Percentiles rank a stretch among this genome's conserved stretches.
Conservation (phyloP, 2,888 invertebrate genomes). For the Molanna angustata region DNA sequence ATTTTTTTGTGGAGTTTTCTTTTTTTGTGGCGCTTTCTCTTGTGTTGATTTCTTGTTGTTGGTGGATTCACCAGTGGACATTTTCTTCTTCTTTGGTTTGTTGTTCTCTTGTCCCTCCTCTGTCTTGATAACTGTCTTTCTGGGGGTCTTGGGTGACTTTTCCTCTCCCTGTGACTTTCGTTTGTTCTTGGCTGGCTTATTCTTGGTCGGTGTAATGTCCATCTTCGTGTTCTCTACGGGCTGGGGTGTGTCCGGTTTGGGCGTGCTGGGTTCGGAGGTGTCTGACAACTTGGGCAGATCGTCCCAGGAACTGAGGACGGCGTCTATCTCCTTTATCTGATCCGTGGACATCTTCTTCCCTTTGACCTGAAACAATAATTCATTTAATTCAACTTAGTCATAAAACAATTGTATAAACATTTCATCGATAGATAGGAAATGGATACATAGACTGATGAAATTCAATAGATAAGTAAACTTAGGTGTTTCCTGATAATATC, state of each 20-base stretch:
- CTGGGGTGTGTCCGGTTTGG: background rate
- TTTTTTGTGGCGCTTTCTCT: background rate
- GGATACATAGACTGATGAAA: too few species aligned
- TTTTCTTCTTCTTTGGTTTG: background rate
- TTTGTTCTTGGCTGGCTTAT: conserved; percentile 6
- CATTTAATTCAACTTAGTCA: conserved; percentile 4
- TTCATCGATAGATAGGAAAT: too few species aligned
- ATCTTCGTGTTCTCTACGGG: background rate
- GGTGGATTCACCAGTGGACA: background rate
- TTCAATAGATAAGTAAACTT: too few species aligned
- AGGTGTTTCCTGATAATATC: too few species aligned
- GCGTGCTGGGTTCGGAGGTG: conserved; percentile 7
- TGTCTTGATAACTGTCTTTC: conserved; percentile 5
- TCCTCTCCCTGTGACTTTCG: conserved; percentile 8
- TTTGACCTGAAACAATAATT: conserved; percentile 23
- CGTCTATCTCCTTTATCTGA: conserved; percentile 28
- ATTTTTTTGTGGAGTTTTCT: too few species aligned
- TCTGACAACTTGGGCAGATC: conserved; percentile 22
- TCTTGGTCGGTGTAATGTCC: background rate
- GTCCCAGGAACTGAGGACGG: conserved; percentile 26
- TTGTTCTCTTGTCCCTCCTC: background rate
- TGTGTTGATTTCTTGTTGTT: conserved; percentile 2
- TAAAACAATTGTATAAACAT: too few species aligned
- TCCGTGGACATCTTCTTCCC: conserved; percentile 24
- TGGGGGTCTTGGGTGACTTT: conserved; percentile 6